A percentile compares a stretch with the other conserved stretches of the same genome.
phyloP scores from a whole-genome alignment of 2,113 vertebrate genomes.

The Cephalopterus ornatus region DNA sequence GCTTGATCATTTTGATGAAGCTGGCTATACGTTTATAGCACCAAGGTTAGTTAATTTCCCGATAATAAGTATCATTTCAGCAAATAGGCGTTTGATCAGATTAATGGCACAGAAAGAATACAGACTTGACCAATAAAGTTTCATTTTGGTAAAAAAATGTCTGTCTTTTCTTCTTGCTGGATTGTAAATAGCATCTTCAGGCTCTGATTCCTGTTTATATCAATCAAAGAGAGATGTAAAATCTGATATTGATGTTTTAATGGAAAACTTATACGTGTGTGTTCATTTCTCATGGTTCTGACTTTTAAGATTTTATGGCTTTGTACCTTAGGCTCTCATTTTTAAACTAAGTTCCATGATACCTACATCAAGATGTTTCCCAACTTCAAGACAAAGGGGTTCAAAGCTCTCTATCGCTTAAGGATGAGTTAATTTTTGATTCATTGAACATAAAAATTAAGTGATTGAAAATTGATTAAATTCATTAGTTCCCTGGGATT shows the following conservation, averaged over 20 bases:
- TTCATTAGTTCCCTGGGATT: neutral
- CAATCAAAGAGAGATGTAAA: neutral
- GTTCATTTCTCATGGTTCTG: neutral
- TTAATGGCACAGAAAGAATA: neutral
- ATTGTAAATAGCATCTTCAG: neutral
- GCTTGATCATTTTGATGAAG: constrained; percentile 85
- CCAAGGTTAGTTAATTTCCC: constrained; percentile 84
- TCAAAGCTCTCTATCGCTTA: neutral
- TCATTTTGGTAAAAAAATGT: neutral
- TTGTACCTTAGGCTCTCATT: neutral
- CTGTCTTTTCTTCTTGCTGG: neutral
- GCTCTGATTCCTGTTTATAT: neutral
- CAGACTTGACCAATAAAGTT: neutral
- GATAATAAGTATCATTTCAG: neutral
- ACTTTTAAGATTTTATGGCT: neutral
- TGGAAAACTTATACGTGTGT: neutral
- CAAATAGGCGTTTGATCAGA: neutral
- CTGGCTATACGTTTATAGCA: constrained; percentile 89
- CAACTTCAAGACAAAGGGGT: neutral
- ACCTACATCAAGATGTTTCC: neutral
- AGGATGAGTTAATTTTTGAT: neutral
- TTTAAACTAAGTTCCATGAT: neutral
- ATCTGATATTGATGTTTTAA: neutral
- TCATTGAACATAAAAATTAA: neutral
- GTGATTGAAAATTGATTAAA: neutral